A percentile compares a stretch with the other conserved stretches of the same genome.
phyloP scores from a whole-genome alignment of 1,140 invertebrate genomes.

The Trichoplusia ni region DNA sequence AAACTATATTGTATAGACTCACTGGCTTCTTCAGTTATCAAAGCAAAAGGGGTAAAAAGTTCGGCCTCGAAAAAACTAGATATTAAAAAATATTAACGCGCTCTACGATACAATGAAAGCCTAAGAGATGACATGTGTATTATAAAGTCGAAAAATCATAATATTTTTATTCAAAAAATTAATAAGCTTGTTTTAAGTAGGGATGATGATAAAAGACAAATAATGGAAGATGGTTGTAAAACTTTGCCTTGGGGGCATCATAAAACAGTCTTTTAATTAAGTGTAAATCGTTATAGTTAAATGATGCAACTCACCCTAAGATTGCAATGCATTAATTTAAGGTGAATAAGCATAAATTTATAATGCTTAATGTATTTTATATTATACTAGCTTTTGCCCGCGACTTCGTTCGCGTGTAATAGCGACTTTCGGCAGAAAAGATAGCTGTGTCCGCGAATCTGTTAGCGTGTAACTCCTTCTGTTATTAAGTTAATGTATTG shows the following conservation, averaged over 20 bases:
- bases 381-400: too few relatives aligned
- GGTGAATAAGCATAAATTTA: too few relatives aligned
- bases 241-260: not conserved
- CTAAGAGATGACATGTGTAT: not conserved
- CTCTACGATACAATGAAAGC: not conserved
- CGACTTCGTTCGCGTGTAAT: too few relatives aligned
- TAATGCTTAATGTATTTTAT: too few relatives aligned
- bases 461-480: too few relatives aligned
- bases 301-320: too few relatives aligned
- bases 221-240: not conserved
- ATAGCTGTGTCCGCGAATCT: too few relatives aligned
- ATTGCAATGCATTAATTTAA: too few relatives aligned
- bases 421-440: too few relatives aligned
- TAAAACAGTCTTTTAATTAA: not conserved
- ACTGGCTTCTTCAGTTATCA: not conserved
- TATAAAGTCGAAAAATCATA: not conserved
- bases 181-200: not conserved
- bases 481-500: too few relatives aligned
- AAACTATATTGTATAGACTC: conserved; percentile 30
- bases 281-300: too few relatives aligned
- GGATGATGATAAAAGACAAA: not conserved
- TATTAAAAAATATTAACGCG: not conserved
- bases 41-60: not conserved
- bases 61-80: not conserved
- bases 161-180: not conserved